Conservation (phyloP, 2,888 invertebrate genomes). For the Eurois occulta region DNA sequence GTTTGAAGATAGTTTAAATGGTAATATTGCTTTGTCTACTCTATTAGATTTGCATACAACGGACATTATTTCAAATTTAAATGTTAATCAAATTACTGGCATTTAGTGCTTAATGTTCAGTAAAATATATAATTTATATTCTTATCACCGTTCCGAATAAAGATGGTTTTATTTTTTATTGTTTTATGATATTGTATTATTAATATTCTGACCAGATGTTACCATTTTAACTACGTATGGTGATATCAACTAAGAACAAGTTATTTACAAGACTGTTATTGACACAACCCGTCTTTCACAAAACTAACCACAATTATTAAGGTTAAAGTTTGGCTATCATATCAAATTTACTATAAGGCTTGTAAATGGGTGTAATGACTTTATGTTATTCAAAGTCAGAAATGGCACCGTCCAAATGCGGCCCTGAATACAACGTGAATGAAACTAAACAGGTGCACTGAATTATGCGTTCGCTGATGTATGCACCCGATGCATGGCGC, state of each 20-base stretch:
- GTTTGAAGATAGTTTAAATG: slow-evolving; percentile 68
- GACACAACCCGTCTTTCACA: no score
- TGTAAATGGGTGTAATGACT: background rate
- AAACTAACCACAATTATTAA: background rate
- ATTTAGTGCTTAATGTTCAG: slow-evolving; percentile 63
- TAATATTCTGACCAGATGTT: background rate
- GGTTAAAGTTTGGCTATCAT: background rate
- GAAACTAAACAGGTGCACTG: slow-evolving; percentile 72
- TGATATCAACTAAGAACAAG: background rate
- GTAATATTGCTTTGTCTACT: slow-evolving; percentile 68
- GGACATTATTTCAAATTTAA: slow-evolving; percentile 66
- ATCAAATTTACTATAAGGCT: background rate
- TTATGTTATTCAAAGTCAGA: background rate
- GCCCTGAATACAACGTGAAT: slow-evolving; percentile 60
- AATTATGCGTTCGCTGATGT: slow-evolving; percentile 69
- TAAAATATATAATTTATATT: slow-evolving; percentile 54
- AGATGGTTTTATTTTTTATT: slow-evolving; percentile 24
- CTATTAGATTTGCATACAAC: slow-evolving; percentile 67
- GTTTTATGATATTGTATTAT: slow-evolving; percentile 9
- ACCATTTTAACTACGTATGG: background rate
- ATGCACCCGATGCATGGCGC: slow-evolving; percentile 66
- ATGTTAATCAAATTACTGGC: slow-evolving; percentile 68
- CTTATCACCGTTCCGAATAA: slow-evolving; percentile 32
- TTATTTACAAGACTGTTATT: background rate
- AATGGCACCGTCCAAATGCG: slow-evolving; percentile 35